Conservation (phyloP, 2,888 invertebrate genomes). For the Agriotes lineatus region DNA sequence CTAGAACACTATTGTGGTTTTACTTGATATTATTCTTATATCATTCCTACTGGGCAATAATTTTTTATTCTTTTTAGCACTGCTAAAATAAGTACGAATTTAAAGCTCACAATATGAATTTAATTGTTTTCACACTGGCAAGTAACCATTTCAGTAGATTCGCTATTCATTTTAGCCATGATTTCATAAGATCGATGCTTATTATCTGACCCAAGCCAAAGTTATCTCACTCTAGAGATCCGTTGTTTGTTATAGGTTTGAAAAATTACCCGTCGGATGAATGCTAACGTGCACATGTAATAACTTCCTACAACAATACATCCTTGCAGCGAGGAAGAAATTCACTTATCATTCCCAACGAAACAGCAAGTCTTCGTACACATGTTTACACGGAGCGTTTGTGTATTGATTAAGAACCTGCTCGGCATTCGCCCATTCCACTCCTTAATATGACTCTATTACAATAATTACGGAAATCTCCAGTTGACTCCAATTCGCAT, state of each 20-base stretch:
- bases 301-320: background rate
- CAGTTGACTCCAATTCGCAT: slow-evolving; percentile 12
- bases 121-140: too few species aligned
- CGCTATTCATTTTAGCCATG: too few species aligned
- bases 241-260: background rate
- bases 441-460: slow-evolving; percentile 17
- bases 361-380: slow-evolving; percentile 7
- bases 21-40: too few species aligned
- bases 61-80: too few species aligned
- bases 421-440: background rate
- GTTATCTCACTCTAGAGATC: background rate
- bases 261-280: slow-evolving; percentile 2
- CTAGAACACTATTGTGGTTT: too few species aligned
- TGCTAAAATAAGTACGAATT: too few species aligned
- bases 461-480: slow-evolving; percentile 12
- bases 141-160: too few species aligned
- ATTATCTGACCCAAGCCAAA: too few species aligned
- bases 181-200: too few species aligned
- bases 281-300: background rate
- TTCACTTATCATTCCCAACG: background rate
- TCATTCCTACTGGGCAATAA: too few species aligned
- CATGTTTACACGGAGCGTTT: slow-evolving; percentile 7
- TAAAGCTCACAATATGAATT: too few species aligned
- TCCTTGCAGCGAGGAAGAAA: background rate
- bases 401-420: slow-evolving; percentile 4